phyloP scores from a whole-genome alignment of 23 tunicate genomes.

The Halocynthia aurantium region DNA sequence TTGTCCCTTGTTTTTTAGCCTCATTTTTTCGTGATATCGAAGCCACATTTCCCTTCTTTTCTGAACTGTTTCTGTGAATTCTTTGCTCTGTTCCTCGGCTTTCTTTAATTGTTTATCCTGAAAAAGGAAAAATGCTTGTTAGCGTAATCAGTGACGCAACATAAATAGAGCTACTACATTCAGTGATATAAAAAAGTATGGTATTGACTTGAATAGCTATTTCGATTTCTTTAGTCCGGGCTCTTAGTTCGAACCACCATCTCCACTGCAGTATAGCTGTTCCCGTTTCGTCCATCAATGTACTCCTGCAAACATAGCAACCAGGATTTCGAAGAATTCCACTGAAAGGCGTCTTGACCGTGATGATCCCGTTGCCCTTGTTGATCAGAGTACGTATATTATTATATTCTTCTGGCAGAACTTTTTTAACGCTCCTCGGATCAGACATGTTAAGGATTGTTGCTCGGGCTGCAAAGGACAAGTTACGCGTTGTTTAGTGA shows the following conservation, averaged over 20 bases:
- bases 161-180: no score
- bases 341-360: conserved; percentile 28
- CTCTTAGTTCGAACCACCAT: conserved; percentile 71
- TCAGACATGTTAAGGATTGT: conserved; percentile 31
- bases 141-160: no score
- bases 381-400: background rate
- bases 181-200: no score
- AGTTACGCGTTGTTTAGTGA: no score
- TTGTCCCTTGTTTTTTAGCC: no score
- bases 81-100: conserved; percentile 9
- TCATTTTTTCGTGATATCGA: conserved; percentile 9
- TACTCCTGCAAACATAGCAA: conserved; percentile 35
- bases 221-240: conserved; percentile 52
- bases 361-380: conserved; percentile 1
- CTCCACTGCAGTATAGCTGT: conserved; percentile 45
- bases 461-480: conserved; percentile 23
- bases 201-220: conserved; percentile 30
- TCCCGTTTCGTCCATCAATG: conserved; percentile 27
- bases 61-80: conserved; percentile 13
- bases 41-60: conserved; percentile 15
- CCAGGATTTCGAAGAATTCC: conserved; percentile 51
- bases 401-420: background rate
- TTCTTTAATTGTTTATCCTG: conserved; percentile 28
- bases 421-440: conserved; percentile 1
- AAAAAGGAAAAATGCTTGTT: background rate